Conservation (phyloP, 2,113 vertebrate genomes). For the Neolamprologus sp. region DNA sequence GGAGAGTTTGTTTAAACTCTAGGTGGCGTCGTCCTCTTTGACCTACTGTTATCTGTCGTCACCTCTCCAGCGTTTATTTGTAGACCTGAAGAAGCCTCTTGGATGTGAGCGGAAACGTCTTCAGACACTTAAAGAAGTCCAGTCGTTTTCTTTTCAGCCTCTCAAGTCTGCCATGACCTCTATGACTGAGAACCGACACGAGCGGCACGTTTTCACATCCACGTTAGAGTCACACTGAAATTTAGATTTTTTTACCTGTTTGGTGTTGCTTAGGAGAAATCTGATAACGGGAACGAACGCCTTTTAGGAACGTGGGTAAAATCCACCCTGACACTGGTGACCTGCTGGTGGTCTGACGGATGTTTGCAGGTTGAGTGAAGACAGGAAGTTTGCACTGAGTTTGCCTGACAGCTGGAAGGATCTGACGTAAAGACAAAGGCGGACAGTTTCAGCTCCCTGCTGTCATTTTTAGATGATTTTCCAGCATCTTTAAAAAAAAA, state of each 20-base stretch:
- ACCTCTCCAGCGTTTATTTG: not conserved
- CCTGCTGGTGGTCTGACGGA: not conserved
- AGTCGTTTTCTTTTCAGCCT: not conserved
- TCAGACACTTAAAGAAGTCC: not conserved
- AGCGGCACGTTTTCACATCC: not conserved
- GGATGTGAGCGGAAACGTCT: not conserved
- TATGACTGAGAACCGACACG: not conserved
- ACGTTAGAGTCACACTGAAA: not conserved
- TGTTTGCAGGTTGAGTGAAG: not conserved
- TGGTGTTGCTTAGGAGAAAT: not conserved
- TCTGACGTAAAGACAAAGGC: not conserved
- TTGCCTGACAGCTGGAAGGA: not conserved
- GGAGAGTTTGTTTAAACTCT: not conserved
- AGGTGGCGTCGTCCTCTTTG: not conserved
- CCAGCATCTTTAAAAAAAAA: not conserved
- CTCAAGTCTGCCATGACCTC: not conserved
- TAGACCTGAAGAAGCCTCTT: not conserved
- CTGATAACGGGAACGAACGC: accelerated
- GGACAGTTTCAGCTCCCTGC: not conserved
- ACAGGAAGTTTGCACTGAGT: not conserved
- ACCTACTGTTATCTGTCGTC: not conserved
- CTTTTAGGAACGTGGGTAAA: not conserved
- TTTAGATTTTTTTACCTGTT: not conserved
- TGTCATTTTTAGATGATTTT: not conserved
- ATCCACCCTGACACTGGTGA: not conserved